These are phyloP conservation scores for Fukomys damarensis DNA, from an alignment of 2,113 vertebrate species.

Conservation along the genomic window DNA sequence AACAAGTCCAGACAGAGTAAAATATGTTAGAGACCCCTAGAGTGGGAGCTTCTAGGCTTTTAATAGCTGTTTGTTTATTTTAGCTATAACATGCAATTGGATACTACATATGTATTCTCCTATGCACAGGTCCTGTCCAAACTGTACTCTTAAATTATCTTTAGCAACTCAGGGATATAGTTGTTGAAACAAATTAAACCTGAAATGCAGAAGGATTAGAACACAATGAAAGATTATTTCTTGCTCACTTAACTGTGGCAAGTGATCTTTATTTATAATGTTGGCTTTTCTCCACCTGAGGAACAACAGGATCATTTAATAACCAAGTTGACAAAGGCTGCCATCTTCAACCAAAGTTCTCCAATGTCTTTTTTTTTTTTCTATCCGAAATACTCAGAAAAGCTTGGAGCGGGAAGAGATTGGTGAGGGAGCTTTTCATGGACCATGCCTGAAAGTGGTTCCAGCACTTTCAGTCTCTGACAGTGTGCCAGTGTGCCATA, in stretches of 20 bases:
- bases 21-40: not conserved
- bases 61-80: not conserved
- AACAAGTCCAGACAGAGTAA: not conserved
- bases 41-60: not conserved
- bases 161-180: not conserved
- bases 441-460: not conserved
- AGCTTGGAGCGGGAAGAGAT: not conserved
- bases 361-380: not conserved
- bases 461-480: not conserved
- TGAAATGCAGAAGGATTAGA: not conserved
- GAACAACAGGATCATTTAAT: not conserved
- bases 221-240: not conserved
- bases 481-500: not conserved
- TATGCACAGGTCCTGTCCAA: not conserved
- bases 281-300: not conserved
- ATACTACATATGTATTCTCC: not conserved
- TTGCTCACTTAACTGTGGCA: not conserved
- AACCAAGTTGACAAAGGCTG: not conserved
- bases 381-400: not conserved
- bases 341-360: not conserved
- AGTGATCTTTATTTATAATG: not conserved
- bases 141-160: not conserved
- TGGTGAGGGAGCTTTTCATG: not conserved
- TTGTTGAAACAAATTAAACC: not conserved
- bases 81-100: constrained; percentile 17